Base-by-base conservation (phyloP, 1,140 invertebrate genomes). In the Bombus turneri region DNA sequence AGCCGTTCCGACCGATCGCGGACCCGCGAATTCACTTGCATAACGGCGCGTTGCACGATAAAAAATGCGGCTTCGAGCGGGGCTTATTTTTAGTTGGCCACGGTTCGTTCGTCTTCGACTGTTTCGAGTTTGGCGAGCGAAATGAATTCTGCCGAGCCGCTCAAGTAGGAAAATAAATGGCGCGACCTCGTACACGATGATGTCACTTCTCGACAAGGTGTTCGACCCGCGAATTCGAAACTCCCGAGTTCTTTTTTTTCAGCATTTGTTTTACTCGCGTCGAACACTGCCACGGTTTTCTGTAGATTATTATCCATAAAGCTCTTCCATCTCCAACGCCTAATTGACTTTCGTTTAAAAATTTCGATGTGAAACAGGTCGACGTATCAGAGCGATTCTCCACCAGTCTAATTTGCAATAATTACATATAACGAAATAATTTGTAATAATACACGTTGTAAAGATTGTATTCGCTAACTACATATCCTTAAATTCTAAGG, bases 81-180 rank as follows among this genome's bases (percentile, higher is more conserved):
- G 41, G 25, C 10, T 69, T 80, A 80, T 80, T 80, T 80, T 80
- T 80, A 80, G 78, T 47, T 22, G 43, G 18, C 78, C 41, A 69
- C 34, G 31, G 64, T 43, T 53, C 43, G 78, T 69, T 79, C 64
- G 78, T 68, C 76, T 43, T 47, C 62, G 62, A 28, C 41, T 69
- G 78, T 80, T 80, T 80, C 78, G 78, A 69, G 64, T 69, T 80
- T 80, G 78, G 64, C 78, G 31, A 53, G 41, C 78, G 78, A 39
- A 37, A 80, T 69, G 78, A 69, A 69, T 69, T 77, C 57, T n/a
- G 75, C 57, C 64, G 78, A 69, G 64, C 25, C 18, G 31, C 5
- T n/a, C 41, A 47, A 66, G 39, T 28, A 34, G 62, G 39, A 43
- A 79, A 79, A 79, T 47, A 47, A 79, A 66, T 25, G 28, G 31